A percentile compares a stretch with the other conserved stretches of the same genome.
These are phyloP conservation scores for Apis dorsata DNA, from an alignment of 1,140 invertebrate genomes.

Conservation along the genomic window DNA sequence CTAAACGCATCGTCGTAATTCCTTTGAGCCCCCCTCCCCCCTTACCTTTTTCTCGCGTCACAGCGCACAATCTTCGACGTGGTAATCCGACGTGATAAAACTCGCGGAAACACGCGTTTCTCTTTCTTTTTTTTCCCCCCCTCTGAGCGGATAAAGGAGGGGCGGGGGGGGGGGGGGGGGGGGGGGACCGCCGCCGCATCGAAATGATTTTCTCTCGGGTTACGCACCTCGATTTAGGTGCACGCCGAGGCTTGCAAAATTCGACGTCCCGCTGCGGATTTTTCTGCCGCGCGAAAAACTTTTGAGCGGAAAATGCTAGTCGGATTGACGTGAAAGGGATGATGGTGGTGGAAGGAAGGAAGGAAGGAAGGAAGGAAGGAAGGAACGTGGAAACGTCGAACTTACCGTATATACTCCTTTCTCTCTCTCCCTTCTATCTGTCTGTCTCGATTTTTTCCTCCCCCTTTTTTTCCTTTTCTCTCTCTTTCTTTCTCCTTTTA, in stretches of 20 bases:
- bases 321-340: constrained; percentile 30
- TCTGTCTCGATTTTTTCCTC: neutral
- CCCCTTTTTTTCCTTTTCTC: too few relatives aligned
- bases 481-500: constrained; percentile 20
- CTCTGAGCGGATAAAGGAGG: neutral
- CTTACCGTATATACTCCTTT: too few relatives aligned
- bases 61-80: too few relatives aligned
- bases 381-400: constrained; percentile 25
- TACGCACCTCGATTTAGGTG: constrained; percentile 27
- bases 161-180: too few relatives aligned
- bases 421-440: neutral
- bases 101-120: neutral
- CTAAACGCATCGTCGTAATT: too few relatives aligned
- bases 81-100: too few relatives aligned
- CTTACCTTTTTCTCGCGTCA: too few relatives aligned
- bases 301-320: constrained; percentile 35
- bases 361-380: neutral
- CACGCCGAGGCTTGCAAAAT: constrained; percentile 10
- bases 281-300: constrained; percentile 25
- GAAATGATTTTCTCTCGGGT: constrained; percentile 30
- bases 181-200: neutral
- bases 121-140: neutral
- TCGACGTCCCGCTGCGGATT: constrained; percentile 26
- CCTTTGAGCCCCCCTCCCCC: too few relatives aligned
- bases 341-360: neutral